phyloP scores from a whole-genome alignment of 2,113 vertebrate genomes.

The Rhegmatorhina hoffmannsi region DNA sequence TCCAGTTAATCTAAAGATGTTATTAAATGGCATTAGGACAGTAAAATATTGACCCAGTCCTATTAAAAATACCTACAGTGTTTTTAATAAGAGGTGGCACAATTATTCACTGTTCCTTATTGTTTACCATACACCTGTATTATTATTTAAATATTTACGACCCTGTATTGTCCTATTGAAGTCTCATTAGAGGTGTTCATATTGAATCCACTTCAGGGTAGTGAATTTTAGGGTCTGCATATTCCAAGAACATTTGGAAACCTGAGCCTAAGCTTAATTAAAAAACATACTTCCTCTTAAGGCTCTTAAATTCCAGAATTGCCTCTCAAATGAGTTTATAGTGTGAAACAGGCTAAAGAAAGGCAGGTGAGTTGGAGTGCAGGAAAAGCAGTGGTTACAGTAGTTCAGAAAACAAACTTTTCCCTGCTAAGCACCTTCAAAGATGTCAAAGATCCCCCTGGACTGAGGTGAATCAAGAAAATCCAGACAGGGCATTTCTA shows the following conservation, averaged over 20 bases:
- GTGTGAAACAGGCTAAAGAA: background rate
- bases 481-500: background rate
- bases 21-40: background rate
- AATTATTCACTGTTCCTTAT: background rate
- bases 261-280: background rate
- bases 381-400: background rate
- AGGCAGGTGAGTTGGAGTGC: accelerated
- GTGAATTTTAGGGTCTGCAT: background rate
- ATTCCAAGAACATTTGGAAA: background rate
- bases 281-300: accelerated
- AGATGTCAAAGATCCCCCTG: background rate
- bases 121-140: background rate
- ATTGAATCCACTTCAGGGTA: background rate
- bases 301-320: background rate
- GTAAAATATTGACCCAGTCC: background rate
- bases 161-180: background rate
- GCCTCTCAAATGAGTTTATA: background rate
- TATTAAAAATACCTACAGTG: background rate
- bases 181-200: background rate
- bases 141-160: background rate
- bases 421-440: background rate
- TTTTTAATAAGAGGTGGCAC: background rate
- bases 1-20: background rate
- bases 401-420: background rate
- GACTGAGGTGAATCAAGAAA: background rate